These are phyloP conservation scores for Melanerpes formicivorus DNA, from an alignment of 2,113 vertebrate genomes.

Conservation along the genomic window DNA sequence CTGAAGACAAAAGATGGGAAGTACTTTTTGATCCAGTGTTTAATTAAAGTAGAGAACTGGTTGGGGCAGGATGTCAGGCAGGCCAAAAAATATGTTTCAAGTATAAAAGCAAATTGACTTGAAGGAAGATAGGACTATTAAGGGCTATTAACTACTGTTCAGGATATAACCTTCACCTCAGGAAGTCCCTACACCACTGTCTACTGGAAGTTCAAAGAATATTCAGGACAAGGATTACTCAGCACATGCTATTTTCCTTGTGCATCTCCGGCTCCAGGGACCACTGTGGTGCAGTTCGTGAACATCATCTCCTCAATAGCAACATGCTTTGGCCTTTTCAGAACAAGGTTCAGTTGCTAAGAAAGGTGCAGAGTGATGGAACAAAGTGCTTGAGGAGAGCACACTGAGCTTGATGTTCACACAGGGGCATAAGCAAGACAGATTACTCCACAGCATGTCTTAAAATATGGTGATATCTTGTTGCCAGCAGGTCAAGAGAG, in stretches of 20 bases:
- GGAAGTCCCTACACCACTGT: not conserved
- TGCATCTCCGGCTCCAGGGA: not conserved
- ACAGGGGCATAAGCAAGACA: not conserved
- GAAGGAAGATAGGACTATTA: not conserved
- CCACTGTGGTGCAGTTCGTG: not conserved
- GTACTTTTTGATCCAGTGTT: not conserved
- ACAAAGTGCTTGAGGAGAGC: not conserved
- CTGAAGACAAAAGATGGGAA: conserved; percentile 26
- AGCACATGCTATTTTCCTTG: not conserved
- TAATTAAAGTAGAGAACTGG: conserved; percentile 26
- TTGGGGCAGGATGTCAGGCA: not conserved
- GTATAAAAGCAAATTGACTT: not conserved
- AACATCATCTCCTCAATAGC: not conserved
- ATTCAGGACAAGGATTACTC: not conserved
- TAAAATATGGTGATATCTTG: not conserved
- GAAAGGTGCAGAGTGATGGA: not conserved
- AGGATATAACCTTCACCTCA: conserved; percentile 36
- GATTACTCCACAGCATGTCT: not conserved
- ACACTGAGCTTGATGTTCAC: not conserved
- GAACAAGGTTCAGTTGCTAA: not conserved
- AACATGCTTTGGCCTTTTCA: not conserved
- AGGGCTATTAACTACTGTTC: not conserved
- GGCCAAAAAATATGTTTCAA: not conserved
- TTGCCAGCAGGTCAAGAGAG: not conserved
- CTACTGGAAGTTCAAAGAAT: not conserved